These are phyloP conservation scores for Lethocerus indicus DNA, from an alignment of 1,140 invertebrate species.

Conservation along the genomic window DNA sequence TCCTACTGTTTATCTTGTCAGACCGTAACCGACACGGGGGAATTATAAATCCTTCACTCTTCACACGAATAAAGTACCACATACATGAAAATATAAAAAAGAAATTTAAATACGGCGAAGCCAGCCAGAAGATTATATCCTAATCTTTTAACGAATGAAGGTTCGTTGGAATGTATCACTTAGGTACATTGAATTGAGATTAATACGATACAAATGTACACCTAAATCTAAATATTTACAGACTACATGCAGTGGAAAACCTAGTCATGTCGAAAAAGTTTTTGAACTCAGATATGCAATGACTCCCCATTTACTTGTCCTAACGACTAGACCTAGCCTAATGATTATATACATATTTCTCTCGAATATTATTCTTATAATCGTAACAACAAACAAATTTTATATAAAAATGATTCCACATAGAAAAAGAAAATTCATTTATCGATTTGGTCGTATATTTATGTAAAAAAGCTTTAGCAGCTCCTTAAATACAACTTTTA, in stretches of 20 bases:
- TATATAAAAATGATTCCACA: slow-evolving; percentile 8
- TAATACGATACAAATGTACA: background rate
- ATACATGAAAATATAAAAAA: too few species aligned
- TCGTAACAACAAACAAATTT: slow-evolving; percentile 12
- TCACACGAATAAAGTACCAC: too few species aligned
- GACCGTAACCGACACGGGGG: too few species aligned
- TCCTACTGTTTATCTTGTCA: too few species aligned
- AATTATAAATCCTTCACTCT: too few species aligned
- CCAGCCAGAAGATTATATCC: slow-evolving; percentile 11
- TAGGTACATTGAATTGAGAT: slow-evolving; percentile 4
- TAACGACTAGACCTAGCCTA: slow-evolving; percentile 5
- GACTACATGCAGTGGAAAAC: slow-evolving; percentile 15
- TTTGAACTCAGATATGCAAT: slow-evolving; percentile 8
- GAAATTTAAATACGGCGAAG: slow-evolving; percentile 7
- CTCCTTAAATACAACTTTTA: too few species aligned
- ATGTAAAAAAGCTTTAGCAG: background rate
- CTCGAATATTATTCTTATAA: background rate
- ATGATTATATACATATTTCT: slow-evolving; percentile 8
- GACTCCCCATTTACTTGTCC: slow-evolving; percentile 1
- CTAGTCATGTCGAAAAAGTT: background rate
- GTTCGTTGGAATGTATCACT: slow-evolving; percentile 16
- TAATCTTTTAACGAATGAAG: background rate
- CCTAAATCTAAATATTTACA: slow-evolving; percentile 6
- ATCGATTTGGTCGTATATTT: slow-evolving; percentile 8
- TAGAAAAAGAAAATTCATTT: slow-evolving; percentile 10